Evolutionary conservation across 2,113 vertebrate genomes (phyloP).

Genomic region (zebrafish (Danio rerio)): GRCz12tu NC_133191.1:38293001-38293500

Average conservation of each 20-base stretch:
- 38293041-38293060: too few species aligned
- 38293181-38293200: slow-evolving; percentile 29
- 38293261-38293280: background rate
- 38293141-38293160: too few species aligned
- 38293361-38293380: slow-evolving; percentile 52
- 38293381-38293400: slow-evolving; percentile 33
- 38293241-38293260: background rate
- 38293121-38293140: too few species aligned
- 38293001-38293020: too few species aligned
- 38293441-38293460: slow-evolving; percentile 62
- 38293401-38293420: slow-evolving; percentile 9
- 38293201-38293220: slow-evolving; percentile 10
- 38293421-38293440: slow-evolving; percentile 51
- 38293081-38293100: too few species aligned
- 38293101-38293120: too few species aligned
- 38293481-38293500: slow-evolving; percentile 68
- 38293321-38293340: slow-evolving; percentile 44
- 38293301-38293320: slow-evolving; percentile 47
- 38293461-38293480: slow-evolving; percentile 64
- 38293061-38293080: too few species aligned
- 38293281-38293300: slow-evolving; percentile 50
- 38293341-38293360: slow-evolving; percentile 46
- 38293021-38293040: too few species aligned
- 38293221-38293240: slow-evolving; percentile 30
- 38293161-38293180: background rate